A percentile compares a stretch with the other conserved stretches of the same genome.
These are phyloP conservation scores for Acrocephalus arundinaceus DNA, from an alignment of 2,113 vertebrate genomes.

Conservation along the genomic window DNA sequence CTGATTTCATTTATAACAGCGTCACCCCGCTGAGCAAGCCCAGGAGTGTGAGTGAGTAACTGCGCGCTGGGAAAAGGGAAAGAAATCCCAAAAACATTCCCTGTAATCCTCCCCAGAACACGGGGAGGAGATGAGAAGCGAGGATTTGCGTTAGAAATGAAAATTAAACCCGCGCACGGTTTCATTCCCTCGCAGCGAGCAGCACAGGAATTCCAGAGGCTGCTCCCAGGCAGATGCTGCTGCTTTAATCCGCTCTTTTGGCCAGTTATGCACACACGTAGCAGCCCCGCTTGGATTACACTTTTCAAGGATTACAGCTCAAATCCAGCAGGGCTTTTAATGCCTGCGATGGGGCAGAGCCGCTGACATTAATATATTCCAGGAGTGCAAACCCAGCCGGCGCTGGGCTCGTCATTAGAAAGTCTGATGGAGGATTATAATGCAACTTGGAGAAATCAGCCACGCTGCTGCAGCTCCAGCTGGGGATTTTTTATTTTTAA, in stretches of 20 bases:
- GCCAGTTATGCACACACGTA: not conserved
- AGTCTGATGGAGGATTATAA: constrained; percentile 1
- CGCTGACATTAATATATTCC: not conserved
- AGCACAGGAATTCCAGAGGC: not conserved
- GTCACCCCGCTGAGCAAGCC: not conserved
- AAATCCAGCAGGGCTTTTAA: constrained; percentile 57
- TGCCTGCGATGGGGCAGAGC: not conserved
- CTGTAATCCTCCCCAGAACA: not conserved
- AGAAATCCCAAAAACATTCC: not conserved
- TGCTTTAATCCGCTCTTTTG: constrained; percentile 31
- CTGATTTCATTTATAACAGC: too few species aligned
- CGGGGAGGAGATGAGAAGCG: not conserved
- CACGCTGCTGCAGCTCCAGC: not conserved
- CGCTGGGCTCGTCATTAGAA: not conserved
- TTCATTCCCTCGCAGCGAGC: not conserved
- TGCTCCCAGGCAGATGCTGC: constrained; percentile 35
- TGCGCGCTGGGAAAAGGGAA: not conserved
- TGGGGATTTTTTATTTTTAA: not conserved
- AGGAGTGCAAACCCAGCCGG: not conserved
- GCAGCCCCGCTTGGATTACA: constrained; percentile 55
- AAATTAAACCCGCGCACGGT: not conserved
- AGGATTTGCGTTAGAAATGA: not conserved
- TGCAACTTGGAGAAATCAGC: not conserved
- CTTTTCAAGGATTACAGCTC: constrained; percentile 39
- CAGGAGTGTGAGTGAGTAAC: not conserved